Conservation (phyloP, 2,113 vertebrate genomes). For the Chaetorhynchus papuensis region DNA sequence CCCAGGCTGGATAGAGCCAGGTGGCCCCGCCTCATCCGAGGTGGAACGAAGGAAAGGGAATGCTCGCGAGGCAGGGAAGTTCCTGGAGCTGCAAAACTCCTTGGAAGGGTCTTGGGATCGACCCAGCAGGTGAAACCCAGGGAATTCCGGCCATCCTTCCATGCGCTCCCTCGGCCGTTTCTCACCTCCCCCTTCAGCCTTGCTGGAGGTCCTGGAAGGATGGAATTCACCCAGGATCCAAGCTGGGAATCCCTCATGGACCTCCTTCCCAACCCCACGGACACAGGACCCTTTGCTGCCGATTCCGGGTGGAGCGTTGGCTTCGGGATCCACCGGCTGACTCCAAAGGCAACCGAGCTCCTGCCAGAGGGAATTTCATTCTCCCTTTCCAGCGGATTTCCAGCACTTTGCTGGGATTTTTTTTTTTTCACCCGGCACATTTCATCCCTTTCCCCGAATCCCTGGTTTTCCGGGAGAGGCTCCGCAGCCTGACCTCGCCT, state of each 20-base stretch:
- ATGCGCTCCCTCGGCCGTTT: fast-evolving
- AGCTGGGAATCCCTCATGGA: not conserved
- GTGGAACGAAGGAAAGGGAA: not conserved
- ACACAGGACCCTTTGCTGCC: not conserved
- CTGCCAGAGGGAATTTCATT: not conserved
- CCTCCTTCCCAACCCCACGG: fast-evolving
- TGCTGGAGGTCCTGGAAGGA: not conserved
- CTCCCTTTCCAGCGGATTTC: not conserved
- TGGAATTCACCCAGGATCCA: no score
- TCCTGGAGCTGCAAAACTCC: not conserved
- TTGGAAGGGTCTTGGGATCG: not conserved
- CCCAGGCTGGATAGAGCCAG: not conserved
- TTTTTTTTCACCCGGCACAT: not conserved
- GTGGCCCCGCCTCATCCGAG: not conserved
- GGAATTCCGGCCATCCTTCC: fast-evolving
- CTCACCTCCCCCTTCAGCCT: not conserved
- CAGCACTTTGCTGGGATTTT: not conserved
- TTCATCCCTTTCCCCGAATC: not conserved
- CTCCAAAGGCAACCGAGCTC: not conserved
- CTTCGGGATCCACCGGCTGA: not conserved
- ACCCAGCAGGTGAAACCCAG: not conserved
- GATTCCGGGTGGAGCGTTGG: fast-evolving
- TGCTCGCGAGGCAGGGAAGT: fast-evolving
- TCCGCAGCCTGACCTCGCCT: not conserved
- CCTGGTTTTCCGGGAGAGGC: not conserved